Base-by-base conservation (phyloP, 2,113 vertebrate species). In the Hiodon alosoides region DNA sequence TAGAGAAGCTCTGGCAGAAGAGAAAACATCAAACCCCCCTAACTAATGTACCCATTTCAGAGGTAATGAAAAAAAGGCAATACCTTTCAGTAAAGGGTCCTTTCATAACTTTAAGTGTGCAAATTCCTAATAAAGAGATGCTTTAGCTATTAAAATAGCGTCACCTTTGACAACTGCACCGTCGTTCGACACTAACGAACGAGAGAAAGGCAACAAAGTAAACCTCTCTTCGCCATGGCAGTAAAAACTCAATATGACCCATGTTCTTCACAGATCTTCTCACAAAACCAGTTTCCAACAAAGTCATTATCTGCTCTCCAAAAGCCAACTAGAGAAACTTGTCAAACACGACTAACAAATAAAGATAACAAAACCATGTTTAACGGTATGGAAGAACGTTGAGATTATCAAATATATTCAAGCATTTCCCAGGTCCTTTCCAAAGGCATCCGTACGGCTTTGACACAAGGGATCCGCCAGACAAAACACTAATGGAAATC, bases 401-500 rank as follows among this genome's bases (percentile, higher is more conserved):
- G 84, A 80, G 67, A 67, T 72, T 87, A 81, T 85, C 80, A 84
- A 82, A 79, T 83, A 77, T 76, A 85, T 91, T 91, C 90, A 91
- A 91, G 90, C 86, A 89, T 91, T 89, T 86, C 78, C 90, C 89
- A 91, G 89, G 87, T 92, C 89, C 83, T 80, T 88, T 83, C 88
- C 78, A 86, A 85, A 89, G 87, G 86, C 85, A 81, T 81, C 81
- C 16, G 71, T 67, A 67, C n/a, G 82, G 83, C 80, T 83, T 85
- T 81, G 79, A 81, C 80, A 72, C 46, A 17, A 10, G 31, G 31
- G 31, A 31, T 31, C 31, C 0, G 31, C 31, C 1, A 2, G 31
- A 31, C 31, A 31, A 31, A 31, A 31, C 31, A 31, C 31, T 31
- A 31, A 31, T 31, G 31, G 31, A 31, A 31, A 31, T 31, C 31